A percentile compares a stretch with the other conserved stretches of the same genome.
Evolutionary conservation across 2,797 vertebrate species (phyloP).

Genomic region (Coreius guichenoti): DNA sequence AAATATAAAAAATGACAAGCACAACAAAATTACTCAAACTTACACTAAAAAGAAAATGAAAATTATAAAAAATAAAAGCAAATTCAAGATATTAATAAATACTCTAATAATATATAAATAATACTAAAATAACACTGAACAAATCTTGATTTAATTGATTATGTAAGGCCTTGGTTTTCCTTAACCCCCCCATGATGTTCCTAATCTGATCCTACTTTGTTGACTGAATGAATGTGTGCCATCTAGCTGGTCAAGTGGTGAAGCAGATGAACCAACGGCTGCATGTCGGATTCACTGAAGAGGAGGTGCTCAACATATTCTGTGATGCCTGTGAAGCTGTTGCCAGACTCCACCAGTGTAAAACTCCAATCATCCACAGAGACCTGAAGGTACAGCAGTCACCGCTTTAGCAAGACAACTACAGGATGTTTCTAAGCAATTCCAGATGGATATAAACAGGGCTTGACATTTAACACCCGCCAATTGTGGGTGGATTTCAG

Average conservation of each 20-base stretch:
- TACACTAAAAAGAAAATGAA: neutral
- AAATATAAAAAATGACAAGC: neutral
- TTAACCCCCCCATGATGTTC: neutral
- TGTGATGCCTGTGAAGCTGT: slow-evolving; percentile 96
- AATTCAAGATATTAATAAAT: neutral
- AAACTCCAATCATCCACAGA: slow-evolving; percentile 94
- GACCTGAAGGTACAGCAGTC: slow-evolving; percentile 89
- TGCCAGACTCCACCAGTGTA: slow-evolving; percentile 95
- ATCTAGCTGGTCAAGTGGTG: slow-evolving; percentile 92
- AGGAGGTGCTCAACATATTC: slow-evolving; percentile 92
- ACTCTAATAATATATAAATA: neutral
- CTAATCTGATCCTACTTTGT: neutral
- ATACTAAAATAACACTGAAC: neutral
- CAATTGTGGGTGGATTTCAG: no score
- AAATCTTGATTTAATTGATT: neutral
- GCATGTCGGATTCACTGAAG: slow-evolving; percentile 90
- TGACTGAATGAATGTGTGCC: neutral
- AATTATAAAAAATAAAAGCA: neutral
- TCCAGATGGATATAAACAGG: neutral
- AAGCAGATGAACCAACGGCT: slow-evolving; percentile 98
- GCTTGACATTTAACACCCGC: no score
- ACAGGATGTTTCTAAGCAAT: neutral
- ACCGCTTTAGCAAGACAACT: neutral
- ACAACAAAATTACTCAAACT: neutral
- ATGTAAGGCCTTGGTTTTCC: neutral